These are phyloP conservation scores for Aspidiotus destructor DNA, from an alignment of 2,888 invertebrate species.

Conservation along the genomic window DNA sequence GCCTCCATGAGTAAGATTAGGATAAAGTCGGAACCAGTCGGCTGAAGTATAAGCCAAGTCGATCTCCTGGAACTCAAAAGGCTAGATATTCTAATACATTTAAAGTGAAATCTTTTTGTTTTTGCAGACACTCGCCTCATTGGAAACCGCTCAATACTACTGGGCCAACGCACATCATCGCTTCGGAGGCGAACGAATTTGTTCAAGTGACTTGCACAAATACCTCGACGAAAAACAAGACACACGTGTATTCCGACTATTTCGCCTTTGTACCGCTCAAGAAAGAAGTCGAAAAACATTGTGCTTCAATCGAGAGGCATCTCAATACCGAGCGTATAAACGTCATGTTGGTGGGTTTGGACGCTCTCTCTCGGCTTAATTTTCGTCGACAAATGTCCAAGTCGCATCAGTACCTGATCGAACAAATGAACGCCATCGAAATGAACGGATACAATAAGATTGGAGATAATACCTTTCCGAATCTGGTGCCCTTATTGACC, in stretches of 20 bases:
- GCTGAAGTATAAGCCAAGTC: not conserved
- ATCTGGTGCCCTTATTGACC: slow-evolving; percentile 68
- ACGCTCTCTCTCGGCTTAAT: slow-evolving; percentile 75
- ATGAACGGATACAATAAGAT: slow-evolving; percentile 86
- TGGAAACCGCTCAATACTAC: not conserved
- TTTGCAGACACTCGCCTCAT: not conserved
- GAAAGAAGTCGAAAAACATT: slow-evolving; percentile 17
- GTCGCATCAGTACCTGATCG: slow-evolving; percentile 50
- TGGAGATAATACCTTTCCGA: slow-evolving; percentile 88
- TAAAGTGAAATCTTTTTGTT: not conserved
- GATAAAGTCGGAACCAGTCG: too few relatives aligned
- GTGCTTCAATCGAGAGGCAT: not conserved
- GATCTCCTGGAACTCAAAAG: not conserved
- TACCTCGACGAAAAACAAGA: slow-evolving; percentile 34
- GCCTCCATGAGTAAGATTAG: too few relatives aligned
- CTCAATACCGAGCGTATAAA: slow-evolving; percentile 15
- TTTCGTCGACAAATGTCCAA: slow-evolving; percentile 73
- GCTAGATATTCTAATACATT: too few relatives aligned
- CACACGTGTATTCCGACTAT: slow-evolving; percentile 37
- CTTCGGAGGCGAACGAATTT: slow-evolving; percentile 49
- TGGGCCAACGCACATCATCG: not conserved
- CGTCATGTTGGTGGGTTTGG: slow-evolving; percentile 71
- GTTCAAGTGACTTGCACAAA: slow-evolving; percentile 54
- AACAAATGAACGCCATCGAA: slow-evolving; percentile 57
- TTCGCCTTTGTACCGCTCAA: slow-evolving; percentile 32